phyloP scores from a whole-genome alignment of 2,113 vertebrate genomes.

The Ictalurus furcatus region DNA sequence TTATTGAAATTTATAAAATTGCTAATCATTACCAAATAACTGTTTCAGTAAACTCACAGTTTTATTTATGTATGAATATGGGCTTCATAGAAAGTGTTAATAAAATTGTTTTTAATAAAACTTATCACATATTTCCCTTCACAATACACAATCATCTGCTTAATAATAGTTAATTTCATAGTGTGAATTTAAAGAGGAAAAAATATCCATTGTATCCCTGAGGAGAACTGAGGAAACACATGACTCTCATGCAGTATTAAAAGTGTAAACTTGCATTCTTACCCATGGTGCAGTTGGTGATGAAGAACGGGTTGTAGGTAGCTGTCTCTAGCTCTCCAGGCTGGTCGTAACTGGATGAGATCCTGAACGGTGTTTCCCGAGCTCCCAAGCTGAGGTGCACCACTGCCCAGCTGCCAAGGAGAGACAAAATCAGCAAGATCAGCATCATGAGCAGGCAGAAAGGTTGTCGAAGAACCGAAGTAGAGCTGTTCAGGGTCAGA shows the following conservation, averaged over 20 bases:
- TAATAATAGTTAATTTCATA: background rate
- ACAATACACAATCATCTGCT: background rate
- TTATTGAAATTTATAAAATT: background rate
- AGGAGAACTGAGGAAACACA: background rate
- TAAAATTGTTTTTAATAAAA: background rate
- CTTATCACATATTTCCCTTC: background rate
- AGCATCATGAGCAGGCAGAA: constrained; percentile 67
- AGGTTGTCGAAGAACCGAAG: constrained; percentile 54
- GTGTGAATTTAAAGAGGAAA: background rate
- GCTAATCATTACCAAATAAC: background rate
- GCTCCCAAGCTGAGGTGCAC: constrained; percentile 72
- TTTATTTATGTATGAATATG: background rate
- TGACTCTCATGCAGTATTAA: background rate
- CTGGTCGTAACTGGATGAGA: constrained; percentile 72
- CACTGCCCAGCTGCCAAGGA: constrained; percentile 79
- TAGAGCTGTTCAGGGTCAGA: constrained; percentile 51
- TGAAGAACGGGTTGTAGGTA: constrained; percentile 72
- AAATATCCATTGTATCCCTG: background rate
- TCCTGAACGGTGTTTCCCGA: constrained; percentile 66
- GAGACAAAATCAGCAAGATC: constrained; percentile 74
- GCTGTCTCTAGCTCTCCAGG: constrained; percentile 62
- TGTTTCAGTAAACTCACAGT: background rate
- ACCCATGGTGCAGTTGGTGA: constrained; percentile 79
- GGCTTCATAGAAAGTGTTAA: background rate
- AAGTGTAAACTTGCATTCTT: constrained; percentile 34